Evolutionary conservation across 2,797 vertebrate species (phyloP), one percentile per base, ranked within the genome.

Genomic region (Neosilurus hyrtlii): DNA sequence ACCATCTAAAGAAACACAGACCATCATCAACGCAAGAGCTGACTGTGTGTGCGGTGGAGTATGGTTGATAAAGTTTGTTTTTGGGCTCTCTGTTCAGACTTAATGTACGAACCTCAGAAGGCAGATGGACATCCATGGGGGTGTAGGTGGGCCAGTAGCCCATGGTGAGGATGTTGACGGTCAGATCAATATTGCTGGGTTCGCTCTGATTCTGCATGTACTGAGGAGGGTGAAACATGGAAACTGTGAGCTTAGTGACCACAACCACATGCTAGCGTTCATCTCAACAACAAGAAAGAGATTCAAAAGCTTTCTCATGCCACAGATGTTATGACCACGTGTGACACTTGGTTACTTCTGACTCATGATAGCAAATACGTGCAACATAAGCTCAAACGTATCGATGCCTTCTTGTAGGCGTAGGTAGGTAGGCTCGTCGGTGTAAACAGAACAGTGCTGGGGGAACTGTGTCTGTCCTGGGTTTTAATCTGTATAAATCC

Each of bases 171-270:
- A 99, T 98, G 94, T 99, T 99, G 90, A 99, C 98, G 8, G 98
- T 99, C 90, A 99, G 92, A 90, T 99, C 98, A 81, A 99, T 99
- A 93, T 97, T 99, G 73, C 97, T 97, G 80, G 98, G 97, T 90
- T 99, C 96, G 91, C 97, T 98, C 93, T 99, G 98, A 92, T 98
- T 98, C 94, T 99, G 98, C 96, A 99, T 98, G 92, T 99, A 96
- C 97, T 98, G 75, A 43, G 85, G 88, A 63, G 74, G 14, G 67
- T 61, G 63, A 71, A 14, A 82, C 77, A 59, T 35, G 81, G 16
- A 75, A 82, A 81, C 49, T 72, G 37, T 37, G 22, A 16, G 18
- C 67, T 49, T 43, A 54, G 4, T 11, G 3, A 57, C 14, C 15
- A 52, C 18, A 56, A 56, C 63, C 63, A 79, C 12, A 49, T 52